Conservation (phyloP, 2,797 vertebrate genomes). For the Leuciscus waleckii region DNA sequence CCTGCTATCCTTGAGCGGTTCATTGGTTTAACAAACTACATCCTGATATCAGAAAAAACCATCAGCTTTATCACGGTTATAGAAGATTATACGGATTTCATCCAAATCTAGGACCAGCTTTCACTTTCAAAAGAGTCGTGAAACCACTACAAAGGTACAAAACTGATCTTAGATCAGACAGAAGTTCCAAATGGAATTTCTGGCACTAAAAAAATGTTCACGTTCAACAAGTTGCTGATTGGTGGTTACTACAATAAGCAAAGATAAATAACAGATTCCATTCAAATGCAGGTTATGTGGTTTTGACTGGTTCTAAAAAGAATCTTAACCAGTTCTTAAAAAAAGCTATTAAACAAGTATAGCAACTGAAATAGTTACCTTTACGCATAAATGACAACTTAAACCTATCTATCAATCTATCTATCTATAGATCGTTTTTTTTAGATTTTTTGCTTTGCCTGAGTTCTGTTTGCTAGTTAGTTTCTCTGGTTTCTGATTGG, state of each 20-base stretch:
- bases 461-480: not conserved
- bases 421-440: not conserved
- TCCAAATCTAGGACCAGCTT: not conserved
- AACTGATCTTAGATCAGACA: not conserved
- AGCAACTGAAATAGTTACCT: not conserved
- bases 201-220: not conserved
- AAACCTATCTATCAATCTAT: not conserved
- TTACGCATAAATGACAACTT: not conserved
- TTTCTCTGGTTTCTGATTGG: not conserved
- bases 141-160: not conserved
- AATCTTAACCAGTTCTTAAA: not conserved
- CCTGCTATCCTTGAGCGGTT: not conserved
- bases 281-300: not conserved
- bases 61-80: not conserved
- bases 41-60: not conserved
- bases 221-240: not conserved
- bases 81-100: not conserved
- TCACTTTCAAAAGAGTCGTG: not conserved
- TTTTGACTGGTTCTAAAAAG: not conserved
- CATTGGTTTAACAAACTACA: not conserved
- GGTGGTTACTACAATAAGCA: not conserved
- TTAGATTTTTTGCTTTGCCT: not conserved
- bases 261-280: not conserved
- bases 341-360: slow-evolving; percentile 9
- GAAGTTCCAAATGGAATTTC: not conserved